These are phyloP conservation scores for Corythornis madagascariensis DNA, from an alignment of 2,113 vertebrate genomes.

Conservation along the genomic window DNA sequence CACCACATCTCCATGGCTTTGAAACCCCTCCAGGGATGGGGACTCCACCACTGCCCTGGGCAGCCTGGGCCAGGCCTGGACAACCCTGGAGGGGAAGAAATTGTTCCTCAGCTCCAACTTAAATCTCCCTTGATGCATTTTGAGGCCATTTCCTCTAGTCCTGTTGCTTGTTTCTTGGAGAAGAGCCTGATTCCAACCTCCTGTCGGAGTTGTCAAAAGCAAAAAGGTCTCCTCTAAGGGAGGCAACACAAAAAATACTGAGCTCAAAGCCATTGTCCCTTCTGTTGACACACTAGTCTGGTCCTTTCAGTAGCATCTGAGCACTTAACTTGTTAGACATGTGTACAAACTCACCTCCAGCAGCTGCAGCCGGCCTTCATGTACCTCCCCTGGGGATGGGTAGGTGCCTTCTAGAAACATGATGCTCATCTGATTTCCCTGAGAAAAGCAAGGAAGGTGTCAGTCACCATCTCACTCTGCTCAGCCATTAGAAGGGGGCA, in stretches of 20 bases:
- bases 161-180: too few relatives aligned
- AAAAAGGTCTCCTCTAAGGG: not conserved
- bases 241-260: not conserved
- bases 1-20: not conserved
- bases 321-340: not conserved
- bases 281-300: not conserved
- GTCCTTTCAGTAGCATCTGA: not conserved
- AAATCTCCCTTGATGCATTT: too few relatives aligned
- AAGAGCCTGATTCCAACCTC: too few relatives aligned
- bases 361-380: constrained; percentile 83
- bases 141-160: too few relatives aligned
- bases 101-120: too few relatives aligned
- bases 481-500: not conserved
- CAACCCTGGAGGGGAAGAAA: too few relatives aligned
- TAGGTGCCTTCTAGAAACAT: constrained; percentile 86
- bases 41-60: not conserved
- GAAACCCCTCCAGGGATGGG: not conserved
- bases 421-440: constrained; percentile 98
- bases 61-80: too few relatives aligned
- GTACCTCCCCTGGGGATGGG: constrained; percentile 79
- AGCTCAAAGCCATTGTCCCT: not conserved
- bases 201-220: too few relatives aligned
- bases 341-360: constrained; percentile 83
- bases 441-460: constrained; percentile 4
- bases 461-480: not conserved